Base-by-base conservation (phyloP, 2,113 vertebrate species). In the Peromyscus leucopus region DNA sequence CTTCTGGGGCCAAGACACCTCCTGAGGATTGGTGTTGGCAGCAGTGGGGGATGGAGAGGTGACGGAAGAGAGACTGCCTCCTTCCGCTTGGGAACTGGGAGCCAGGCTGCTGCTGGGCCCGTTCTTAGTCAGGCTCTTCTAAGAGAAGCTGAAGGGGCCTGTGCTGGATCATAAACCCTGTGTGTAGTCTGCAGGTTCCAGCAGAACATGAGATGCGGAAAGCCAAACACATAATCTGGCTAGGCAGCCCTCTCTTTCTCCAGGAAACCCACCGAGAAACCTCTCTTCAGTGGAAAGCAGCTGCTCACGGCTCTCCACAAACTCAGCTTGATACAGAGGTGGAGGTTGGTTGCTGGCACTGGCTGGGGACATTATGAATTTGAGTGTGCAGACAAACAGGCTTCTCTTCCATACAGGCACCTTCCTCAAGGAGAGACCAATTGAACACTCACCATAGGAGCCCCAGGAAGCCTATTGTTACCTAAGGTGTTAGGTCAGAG, bases 1-100 rank as follows among this genome's bases (percentile, higher is more conserved):
- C 63, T 59, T 76, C 36, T 42, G 11, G 42, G 42, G 65, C 65
- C 46, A 4, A 11, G 61, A 36, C n/a, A 42, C 21, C 57, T 74
- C 93, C 84, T 17, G 46, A 57, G 65, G 83, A 22, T 42, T 11
- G 59, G 55, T 12, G 1, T 46, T 5, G n/a, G 93, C 0, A 13
- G n/a, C 16, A 10, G 0, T 1, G 31, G 51, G 51, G 51, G 51
- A 9, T 42, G 31, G 4, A 13, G 0, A 0, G 0, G 0, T 5
- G 42, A 22, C 24, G 71, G 63, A 69, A 71, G 83, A 22, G 76
- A 9, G 59, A 57, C 16, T 36, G 8, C 36, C 59, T 1, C 71
- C 36, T 33, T 24, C 79, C 39, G 86, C 36, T 36, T 67, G 79
- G 67, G 80, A 90, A 80, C 83, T 57, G 42, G 74, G 83, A 92